Evolutionary conservation across 2,888 invertebrate genomes (phyloP).

Genomic region (Hypena proboscidalis): DNA sequence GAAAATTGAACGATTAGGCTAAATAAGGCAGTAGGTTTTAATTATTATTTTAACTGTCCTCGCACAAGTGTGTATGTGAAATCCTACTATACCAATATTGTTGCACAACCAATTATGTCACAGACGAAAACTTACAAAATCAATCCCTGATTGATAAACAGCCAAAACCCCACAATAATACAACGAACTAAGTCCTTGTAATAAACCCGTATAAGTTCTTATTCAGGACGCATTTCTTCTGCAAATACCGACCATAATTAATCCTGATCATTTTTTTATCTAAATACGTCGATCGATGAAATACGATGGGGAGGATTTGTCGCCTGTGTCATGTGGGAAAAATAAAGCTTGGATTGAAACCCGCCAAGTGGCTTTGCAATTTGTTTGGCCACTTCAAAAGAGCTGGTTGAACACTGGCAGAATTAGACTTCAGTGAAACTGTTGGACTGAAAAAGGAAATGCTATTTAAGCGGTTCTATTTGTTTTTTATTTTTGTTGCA

Average conservation of each 20-base stretch:
- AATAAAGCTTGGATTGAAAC: conserved; percentile 67
- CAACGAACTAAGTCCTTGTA: conserved; percentile 17
- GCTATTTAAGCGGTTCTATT: too few species aligned
- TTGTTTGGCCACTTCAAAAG: conserved; percentile 75
- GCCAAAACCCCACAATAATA: conserved; percentile 1
- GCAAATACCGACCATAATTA: conserved; percentile 52
- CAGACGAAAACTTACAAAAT: not conserved
- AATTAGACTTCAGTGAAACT: conserved; percentile 47
- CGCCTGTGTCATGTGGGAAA: conserved; percentile 67
- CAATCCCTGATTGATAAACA: not conserved
- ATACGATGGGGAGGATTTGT: conserved; percentile 54
- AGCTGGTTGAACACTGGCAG: conserved; percentile 43
- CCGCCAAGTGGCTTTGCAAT: conserved; percentile 70
- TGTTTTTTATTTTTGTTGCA: too few species aligned
- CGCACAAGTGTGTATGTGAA: too few species aligned
- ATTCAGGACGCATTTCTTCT: conserved; percentile 36
- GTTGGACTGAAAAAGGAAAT: not conserved
- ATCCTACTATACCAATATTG: not conserved
- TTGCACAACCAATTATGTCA: conserved; percentile 1
- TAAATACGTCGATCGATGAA: conserved; percentile 64
- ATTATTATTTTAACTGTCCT: too few species aligned
- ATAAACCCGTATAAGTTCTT: conserved; percentile 44
- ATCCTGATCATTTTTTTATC: conserved; percentile 51
- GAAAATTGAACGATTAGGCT: too few species aligned
- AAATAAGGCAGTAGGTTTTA: too few species aligned